Evolutionary conservation across 2,888 invertebrate genomes (phyloP).

Genomic region (Synanthedon andrenaeformis): DNA sequence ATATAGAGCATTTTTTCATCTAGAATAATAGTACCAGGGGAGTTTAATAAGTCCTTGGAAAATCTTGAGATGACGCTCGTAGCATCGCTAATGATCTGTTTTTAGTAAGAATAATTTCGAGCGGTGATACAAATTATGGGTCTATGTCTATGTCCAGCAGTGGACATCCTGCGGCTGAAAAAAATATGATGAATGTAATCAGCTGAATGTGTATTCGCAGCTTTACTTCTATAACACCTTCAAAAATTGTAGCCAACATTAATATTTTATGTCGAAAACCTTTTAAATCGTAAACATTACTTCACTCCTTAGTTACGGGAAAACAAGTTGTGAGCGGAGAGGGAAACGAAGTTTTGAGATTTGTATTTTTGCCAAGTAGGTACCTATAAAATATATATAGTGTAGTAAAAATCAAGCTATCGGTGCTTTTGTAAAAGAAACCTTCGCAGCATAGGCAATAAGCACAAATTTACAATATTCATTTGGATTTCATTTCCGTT

Average conservation of each 20-base stretch:
- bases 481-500: too few relatives aligned
- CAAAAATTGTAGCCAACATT: slow-evolving; percentile 42
- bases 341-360: slow-evolving; percentile 55
- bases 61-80: too few relatives aligned
- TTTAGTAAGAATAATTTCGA: too few relatives aligned
- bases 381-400: neutral
- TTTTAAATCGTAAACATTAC: slow-evolving; percentile 63
- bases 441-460: neutral
- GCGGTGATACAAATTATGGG: too few relatives aligned
- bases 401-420: neutral
- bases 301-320: slow-evolving; percentile 33
- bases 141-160: too few relatives aligned
- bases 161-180: too few relatives aligned
- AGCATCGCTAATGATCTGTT: too few relatives aligned
- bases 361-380: slow-evolving; percentile 29
- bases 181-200: too few relatives aligned
- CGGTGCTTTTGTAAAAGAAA: neutral
- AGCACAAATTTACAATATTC: too few relatives aligned
- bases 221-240: neutral
- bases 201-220: neutral
- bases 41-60: too few relatives aligned
- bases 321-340: slow-evolving; percentile 39
- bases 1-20: too few relatives aligned
- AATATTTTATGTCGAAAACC: slow-evolving; percentile 62
- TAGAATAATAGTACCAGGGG: too few relatives aligned